Base-by-base conservation (phyloP, 2,797 vertebrate genomes). In the Sebastes alutus region DNA sequence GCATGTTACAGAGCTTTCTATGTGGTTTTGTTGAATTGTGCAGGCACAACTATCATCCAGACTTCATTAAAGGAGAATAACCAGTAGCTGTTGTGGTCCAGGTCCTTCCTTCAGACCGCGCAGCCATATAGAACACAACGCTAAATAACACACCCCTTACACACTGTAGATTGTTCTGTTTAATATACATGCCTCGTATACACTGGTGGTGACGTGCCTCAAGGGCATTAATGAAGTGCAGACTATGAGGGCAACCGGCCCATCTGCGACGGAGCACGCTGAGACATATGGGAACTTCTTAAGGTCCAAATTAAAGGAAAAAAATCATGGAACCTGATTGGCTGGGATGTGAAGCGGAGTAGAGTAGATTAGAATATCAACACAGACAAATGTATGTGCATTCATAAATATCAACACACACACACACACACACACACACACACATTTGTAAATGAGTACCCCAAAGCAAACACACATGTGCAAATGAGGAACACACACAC, bases 201-300 rank as follows among this genome's bases (percentile, higher is more conserved):
- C 32, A 64, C 68, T 63, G 54, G 56, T 78, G 61, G 71, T 54
- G 65, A 35, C 11, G 11, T 60, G 73, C 72, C 84, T 84, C 81
- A 87, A 82, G 88, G 85, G 82, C 81, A 89, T 76, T 67, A 67
- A 84, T 83, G 82, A 86, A 85, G 82, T 82, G 72, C 23, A 80
- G 81, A 86, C 82, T 38, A 23, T 0, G 76, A 82, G 86, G 88
- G 77, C 84, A 84, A 73, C 32, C 52, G 67, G 76, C 59, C 90
- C 88, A 88, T 90, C 88, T 92, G 92, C 7, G 68, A 73, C 35
- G 9, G 67, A 72, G 63, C 66, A 30, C 72, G 29, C 68, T 82
- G 67, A 87, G 77, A 78, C 85, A 89, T 87, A 84, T 89, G 87
- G 67, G 79, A 74, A 86, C 72, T 87, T 86, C 82, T 87, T 78